These are phyloP conservation scores for Crotalus tigris DNA, from an alignment of 2,113 vertebrate species.

Conservation along the genomic window DNA sequence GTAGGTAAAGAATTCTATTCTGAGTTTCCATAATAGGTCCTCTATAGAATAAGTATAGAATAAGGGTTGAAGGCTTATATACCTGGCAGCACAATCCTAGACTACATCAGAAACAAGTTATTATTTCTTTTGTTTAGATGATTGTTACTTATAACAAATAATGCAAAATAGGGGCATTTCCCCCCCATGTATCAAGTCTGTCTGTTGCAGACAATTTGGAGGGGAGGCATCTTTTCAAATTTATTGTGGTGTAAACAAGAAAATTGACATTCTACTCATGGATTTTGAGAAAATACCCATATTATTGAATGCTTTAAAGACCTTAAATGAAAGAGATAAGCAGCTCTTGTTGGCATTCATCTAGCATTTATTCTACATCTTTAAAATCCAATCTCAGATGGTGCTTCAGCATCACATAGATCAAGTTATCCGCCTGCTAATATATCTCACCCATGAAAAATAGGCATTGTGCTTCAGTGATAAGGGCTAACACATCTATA, in stretches of 20 bases:
- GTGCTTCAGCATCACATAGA: constrained; percentile 5
- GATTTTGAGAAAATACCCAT: constrained; percentile 41
- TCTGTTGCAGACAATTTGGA: constrained; percentile 44
- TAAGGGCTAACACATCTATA: background rate
- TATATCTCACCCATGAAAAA: constrained; percentile 16
- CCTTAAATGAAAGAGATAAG: constrained; percentile 45
- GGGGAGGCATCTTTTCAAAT: constrained; percentile 39
- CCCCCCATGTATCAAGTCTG: background rate
- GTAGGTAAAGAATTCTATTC: background rate
- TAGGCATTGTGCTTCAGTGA: background rate
- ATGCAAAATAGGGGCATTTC: constrained; percentile 45
- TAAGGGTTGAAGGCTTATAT: constrained; percentile 42
- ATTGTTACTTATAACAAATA: constrained; percentile 47
- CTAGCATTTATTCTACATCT: constrained; percentile 18
- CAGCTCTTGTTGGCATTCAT: background rate
- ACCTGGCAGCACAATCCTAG: constrained; percentile 30
- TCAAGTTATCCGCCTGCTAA: constrained; percentile 3
- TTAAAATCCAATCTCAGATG: constrained; percentile 12
- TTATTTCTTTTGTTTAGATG: constrained; percentile 43
- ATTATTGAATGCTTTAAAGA: constrained; percentile 37
- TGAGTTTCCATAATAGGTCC: background rate
- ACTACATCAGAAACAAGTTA: background rate
- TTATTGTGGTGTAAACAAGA: constrained; percentile 48
- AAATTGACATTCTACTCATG: constrained; percentile 44
- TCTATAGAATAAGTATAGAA: background rate